Evolutionary conservation across 2,888 invertebrate genomes (phyloP).

Genomic region (Acrobasis suavella): DNA sequence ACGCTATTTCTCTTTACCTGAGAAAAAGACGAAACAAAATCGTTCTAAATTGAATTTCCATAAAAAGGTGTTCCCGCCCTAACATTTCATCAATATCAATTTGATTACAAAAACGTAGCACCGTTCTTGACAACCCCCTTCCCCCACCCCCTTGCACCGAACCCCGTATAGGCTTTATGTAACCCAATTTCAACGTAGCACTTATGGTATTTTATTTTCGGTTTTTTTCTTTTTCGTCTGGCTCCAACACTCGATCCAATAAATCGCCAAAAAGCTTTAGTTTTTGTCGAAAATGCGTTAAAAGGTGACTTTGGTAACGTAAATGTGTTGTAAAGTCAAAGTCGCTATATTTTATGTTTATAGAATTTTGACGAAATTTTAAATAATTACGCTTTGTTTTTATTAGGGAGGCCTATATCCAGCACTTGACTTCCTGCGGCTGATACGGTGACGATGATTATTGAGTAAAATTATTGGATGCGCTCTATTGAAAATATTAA

Average conservation of each 20-base stretch:
- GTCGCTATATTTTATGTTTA: too few relatives aligned
- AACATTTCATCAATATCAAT: constrained; percentile 19
- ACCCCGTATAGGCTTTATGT: constrained; percentile 17
- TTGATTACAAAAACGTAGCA: constrained; percentile 14
- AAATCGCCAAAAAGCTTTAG: constrained; percentile 33
- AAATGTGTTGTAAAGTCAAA: not conserved
- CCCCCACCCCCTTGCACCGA: constrained; percentile 1
- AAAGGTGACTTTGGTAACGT: not conserved
- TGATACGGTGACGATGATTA: too few relatives aligned
- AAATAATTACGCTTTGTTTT: too few relatives aligned
- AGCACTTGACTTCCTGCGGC: too few relatives aligned
- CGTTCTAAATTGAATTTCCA: not conserved
- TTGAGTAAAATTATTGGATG: too few relatives aligned
- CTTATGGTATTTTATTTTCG: constrained; percentile 29
- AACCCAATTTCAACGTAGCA: constrained; percentile 31
- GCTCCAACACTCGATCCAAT: constrained; percentile 33
- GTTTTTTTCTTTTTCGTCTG: constrained; percentile 24
- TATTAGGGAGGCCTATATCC: too few relatives aligned
- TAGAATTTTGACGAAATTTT: too few relatives aligned
- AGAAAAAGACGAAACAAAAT: constrained; percentile 1
- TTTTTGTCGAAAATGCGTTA: not conserved
- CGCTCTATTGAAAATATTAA: too few relatives aligned
- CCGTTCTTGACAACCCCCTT: not conserved
- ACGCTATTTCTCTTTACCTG: not conserved
- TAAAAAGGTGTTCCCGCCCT: not conserved